These are phyloP conservation scores for Hipposideros armiger DNA, from an alignment of 2,113 vertebrate species.

Conservation along the genomic window DNA sequence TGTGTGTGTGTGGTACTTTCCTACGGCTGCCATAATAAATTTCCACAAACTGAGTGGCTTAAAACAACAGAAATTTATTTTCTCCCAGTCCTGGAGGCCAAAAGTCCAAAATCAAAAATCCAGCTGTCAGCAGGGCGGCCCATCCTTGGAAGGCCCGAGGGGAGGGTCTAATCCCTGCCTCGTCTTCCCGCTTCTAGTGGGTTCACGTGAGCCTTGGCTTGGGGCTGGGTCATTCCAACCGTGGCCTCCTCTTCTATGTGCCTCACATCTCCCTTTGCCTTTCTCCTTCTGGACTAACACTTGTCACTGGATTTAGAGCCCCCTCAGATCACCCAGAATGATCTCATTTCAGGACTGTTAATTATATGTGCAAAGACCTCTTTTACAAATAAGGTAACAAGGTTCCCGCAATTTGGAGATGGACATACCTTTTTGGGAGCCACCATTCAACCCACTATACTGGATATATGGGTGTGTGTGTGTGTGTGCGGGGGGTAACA, in stretches of 20 bases:
- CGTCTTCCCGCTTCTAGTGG: background rate
- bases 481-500: too few relatives aligned
- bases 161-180: background rate
- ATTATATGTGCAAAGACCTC: background rate
- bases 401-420: background rate
- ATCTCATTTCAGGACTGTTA: background rate
- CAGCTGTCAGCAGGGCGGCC: background rate
- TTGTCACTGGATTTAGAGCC: background rate
- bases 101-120: background rate
- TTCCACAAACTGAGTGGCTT: background rate
- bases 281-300: slow-evolving; percentile 3
- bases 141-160: background rate
- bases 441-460: background rate
- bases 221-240: background rate
- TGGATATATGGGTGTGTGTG: background rate
- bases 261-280: background rate
- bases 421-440: background rate
- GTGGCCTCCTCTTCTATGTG: background rate
- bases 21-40: background rate
- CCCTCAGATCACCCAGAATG: background rate
- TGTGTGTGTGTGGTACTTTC: background rate
- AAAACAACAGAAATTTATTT: slow-evolving; percentile 39
- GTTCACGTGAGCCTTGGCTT: background rate
- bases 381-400: slow-evolving; percentile 1
- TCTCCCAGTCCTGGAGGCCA: background rate